Base-by-base conservation (phyloP, 2,888 invertebrate species). In the Odontocolon sp. region DNA sequence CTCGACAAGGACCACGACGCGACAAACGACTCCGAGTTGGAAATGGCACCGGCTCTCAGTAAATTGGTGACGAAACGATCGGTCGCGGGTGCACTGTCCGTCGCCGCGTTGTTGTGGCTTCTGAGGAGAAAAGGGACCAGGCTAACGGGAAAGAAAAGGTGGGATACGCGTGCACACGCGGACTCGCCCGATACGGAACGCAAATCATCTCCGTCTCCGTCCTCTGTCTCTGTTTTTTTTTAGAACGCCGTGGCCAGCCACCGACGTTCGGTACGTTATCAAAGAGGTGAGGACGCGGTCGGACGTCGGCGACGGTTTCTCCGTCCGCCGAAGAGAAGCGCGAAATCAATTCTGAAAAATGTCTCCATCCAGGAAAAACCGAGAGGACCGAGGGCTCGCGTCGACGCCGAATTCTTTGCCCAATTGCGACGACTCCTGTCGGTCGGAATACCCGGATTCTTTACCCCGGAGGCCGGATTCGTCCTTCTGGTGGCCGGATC, bases 261-360 rank as follows among this genome's bases (percentile, higher is more conserved):
- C 95, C 83, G 95, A 95, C 87, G 94, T 96, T 77, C 94, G 95
- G 84, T 96, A 96, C 88, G 93, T 95, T 91, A 96, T 96, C 79
- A 94, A 94, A 80, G 95, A 96, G 84, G 91, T 91, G 75, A 84
- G 79, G 57, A n/a, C 6, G 11, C 4, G 16, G 3, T 3, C 1
- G 21, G 31, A 6, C 5, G 3, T 26, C 8, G 14, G n/a, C 6
- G 33, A 9, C 8, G 11, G 18, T n/a, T n/a, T n/a, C n/a, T n/a
- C n/a, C n/a, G n/a, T n/a, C n/a, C n/a, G n/a, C n/a, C n/a, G n/a
- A n/a, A n/a, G n/a, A n/a, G n/a, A n/a, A n/a, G n/a, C n/a, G n/a
- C n/a, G n/a, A n/a, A n/a, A n/a, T n/a, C n/a, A n/a, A n/a, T n/a
- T n/a, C n/a, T n/a, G n/a, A n/a, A n/a, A n/a, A n/a, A n/a, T n/a